These are phyloP conservation scores for Varecia variegata DNA, from an alignment of 2,797 vertebrate species.

Conservation along the genomic window DNA sequence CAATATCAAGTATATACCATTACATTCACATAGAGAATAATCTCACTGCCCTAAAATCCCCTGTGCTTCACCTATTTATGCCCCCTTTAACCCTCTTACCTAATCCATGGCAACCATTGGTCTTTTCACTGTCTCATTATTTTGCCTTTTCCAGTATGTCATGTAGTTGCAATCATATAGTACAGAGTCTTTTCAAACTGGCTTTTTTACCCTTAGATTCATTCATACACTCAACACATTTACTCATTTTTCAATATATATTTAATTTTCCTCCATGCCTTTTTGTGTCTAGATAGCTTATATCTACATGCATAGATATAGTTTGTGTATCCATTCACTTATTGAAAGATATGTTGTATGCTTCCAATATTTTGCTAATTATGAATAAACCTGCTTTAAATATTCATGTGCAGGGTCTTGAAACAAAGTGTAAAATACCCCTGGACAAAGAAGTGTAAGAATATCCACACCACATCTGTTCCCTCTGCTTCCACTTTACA, in stretches of 20 bases:
- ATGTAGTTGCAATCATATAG: not conserved
- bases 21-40: not conserved
- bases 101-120: not conserved
- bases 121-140: not conserved
- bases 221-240: not conserved
- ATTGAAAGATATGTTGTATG: not conserved
- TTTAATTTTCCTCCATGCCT: not conserved
- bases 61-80: not conserved
- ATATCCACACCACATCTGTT: not conserved
- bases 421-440: not conserved
- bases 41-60: not conserved
- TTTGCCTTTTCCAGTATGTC: not conserved
- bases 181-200: not conserved
- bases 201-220: not conserved
- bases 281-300: not conserved
- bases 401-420: not conserved
- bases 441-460: not conserved
- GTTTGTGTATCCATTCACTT: not conserved
- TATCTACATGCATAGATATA: not conserved
- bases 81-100: not conserved
- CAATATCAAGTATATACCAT: not conserved
- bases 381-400: not conserved
- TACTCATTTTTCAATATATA: not conserved
- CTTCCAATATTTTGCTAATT: not conserved
- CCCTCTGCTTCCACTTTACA: not conserved